A percentile compares a stretch with the other conserved stretches of the same genome.
Evolutionary conservation across 2,888 invertebrate genomes (phyloP).

Genomic region (Crioceris asparagi): DNA sequence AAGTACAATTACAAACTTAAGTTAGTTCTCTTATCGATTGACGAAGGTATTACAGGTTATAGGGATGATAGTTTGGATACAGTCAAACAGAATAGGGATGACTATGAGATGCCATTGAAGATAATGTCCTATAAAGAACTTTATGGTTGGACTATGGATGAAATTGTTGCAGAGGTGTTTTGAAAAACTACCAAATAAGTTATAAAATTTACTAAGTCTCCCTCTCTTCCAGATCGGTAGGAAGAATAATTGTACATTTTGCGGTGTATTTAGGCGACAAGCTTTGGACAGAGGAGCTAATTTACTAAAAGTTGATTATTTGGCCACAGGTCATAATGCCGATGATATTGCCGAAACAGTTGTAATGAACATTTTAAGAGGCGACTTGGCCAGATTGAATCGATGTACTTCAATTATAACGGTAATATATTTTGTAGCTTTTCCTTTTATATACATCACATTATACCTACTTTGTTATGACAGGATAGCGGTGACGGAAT

Average conservation of each 20-base stretch:
- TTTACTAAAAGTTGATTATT: constrained; percentile 76
- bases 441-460: neutral
- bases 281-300: constrained; percentile 93
- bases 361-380: constrained; percentile 92
- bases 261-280: constrained; percentile 91
- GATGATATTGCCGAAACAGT: constrained; percentile 99
- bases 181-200: constrained; percentile 29
- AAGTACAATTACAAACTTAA: constrained; percentile 83
- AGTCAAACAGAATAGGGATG: constrained; percentile 86
- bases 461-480: constrained; percentile 21
- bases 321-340: constrained; percentile 95
- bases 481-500: constrained; percentile 71
- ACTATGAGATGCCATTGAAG: constrained; percentile 88
- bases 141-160: constrained; percentile 99
- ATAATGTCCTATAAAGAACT: constrained; percentile 94
- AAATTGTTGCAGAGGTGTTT: constrained; percentile 85
- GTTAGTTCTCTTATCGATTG: constrained; percentile 85
- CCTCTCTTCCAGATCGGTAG: constrained; percentile 50
- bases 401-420: constrained; percentile 88
- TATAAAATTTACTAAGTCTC: too few relatives aligned
- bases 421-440: constrained; percentile 41
- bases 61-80: constrained; percentile 95
- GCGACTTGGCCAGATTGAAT: constrained; percentile 87
- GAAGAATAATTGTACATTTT: constrained; percentile 95
- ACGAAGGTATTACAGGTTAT: constrained; percentile 95